Conservation (phyloP, 2,888 invertebrate species). For the Clanis bilineata region DNA sequence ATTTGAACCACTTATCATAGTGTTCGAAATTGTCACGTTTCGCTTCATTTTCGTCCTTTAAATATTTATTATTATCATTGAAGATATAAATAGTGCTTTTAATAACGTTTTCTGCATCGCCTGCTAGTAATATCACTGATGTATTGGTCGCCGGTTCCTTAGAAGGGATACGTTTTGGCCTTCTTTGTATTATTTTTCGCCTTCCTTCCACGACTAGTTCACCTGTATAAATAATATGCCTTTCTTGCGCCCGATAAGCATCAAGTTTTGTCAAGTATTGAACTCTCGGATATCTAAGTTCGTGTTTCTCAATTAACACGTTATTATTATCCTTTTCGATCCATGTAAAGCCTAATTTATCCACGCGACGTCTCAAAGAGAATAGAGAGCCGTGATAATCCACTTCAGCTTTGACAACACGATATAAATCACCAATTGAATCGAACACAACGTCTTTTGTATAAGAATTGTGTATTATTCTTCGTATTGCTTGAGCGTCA, state of each 20-base stretch:
- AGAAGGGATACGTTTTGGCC: too few relatives aligned
- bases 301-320: constrained; percentile 41
- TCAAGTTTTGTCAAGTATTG: constrained; percentile 42
- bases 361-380: constrained; percentile 38
- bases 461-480: constrained; percentile 41
- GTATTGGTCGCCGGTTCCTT: constrained; percentile 39
- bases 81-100: constrained; percentile 37
- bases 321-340: constrained; percentile 40
- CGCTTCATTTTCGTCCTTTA: constrained; percentile 37
- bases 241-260: constrained; percentile 35
- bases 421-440: constrained; percentile 39
- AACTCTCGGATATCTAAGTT: constrained; percentile 36
- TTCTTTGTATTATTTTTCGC: constrained; percentile 38
- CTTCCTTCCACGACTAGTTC: constrained; percentile 38
- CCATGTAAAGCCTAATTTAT: constrained; percentile 42
- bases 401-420: constrained; percentile 39
- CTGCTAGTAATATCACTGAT: constrained; percentile 37
- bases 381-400: constrained; percentile 42
- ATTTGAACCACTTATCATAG: constrained; percentile 40
- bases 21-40: constrained; percentile 39
- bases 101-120: constrained; percentile 34
- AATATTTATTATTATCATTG: constrained; percentile 37
- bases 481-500: constrained; percentile 37
- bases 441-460: constrained; percentile 41
- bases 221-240: constrained; percentile 39